Evolutionary conservation across 2,797 vertebrate species (phyloP).

Genomic region (Labroides dimidiatus): DNA sequence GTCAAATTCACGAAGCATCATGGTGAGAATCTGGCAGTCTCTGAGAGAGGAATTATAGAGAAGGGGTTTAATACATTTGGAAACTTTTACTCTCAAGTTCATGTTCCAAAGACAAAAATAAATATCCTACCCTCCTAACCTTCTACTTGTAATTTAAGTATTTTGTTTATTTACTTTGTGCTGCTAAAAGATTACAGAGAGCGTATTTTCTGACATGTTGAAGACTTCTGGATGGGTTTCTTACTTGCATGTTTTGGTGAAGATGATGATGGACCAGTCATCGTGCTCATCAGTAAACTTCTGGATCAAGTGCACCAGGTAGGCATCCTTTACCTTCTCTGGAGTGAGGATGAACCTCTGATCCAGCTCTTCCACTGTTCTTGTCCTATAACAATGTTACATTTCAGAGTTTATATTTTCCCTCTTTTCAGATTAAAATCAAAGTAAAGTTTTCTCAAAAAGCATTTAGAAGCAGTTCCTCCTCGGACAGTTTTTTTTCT

Average conservation of each 20-base stretch:
- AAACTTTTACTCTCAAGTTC: not conserved
- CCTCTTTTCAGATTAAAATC: no score
- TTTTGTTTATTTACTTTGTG: not conserved
- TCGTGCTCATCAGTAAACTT: slow-evolving; percentile 90
- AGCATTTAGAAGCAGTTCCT: no score
- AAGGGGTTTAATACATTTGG: not conserved
- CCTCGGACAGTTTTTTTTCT: no score
- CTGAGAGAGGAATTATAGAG: slow-evolving; percentile 68
- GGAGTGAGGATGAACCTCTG: slow-evolving; percentile 94
- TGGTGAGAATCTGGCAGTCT: slow-evolving; percentile 93
- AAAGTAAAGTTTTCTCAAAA: no score
- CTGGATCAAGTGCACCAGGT: slow-evolving; percentile 95
- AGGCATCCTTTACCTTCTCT: slow-evolving; percentile 93
- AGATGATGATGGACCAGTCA: slow-evolving; percentile 96
- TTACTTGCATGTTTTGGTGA: slow-evolving; percentile 98
- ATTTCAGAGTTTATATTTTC: not conserved
- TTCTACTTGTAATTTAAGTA: not conserved
- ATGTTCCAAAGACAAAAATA: not conserved
- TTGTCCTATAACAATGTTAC: slow-evolving; percentile 76
- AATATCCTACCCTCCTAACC: no score
- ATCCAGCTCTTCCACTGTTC: slow-evolving; percentile 92
- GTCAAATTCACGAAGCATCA: slow-evolving; percentile 92
- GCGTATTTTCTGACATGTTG: not conserved
- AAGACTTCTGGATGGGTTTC: slow-evolving; percentile 83
- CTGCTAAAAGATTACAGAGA: not conserved